Evolutionary conservation across 2,888 invertebrate species (phyloP), one percentile per base, ranked within the genome.

Genomic region (Diaperis boleti): DNA sequence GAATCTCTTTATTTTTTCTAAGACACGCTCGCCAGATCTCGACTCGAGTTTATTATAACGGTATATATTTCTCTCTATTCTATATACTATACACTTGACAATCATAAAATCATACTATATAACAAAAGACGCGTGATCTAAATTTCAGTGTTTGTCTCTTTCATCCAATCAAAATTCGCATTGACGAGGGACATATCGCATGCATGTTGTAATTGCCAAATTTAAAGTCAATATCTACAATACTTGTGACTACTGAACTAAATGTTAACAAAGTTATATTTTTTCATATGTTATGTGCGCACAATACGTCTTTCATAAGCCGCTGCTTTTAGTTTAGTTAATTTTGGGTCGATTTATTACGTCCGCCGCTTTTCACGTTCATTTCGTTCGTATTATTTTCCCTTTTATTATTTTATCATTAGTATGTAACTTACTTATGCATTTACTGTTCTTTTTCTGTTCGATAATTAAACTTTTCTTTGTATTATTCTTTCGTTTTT

Each of bases 191-290:
- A 77, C 77, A 79, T 76, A 76, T 77, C 76, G 78, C 79, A 76
- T 78, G 76, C 76, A 78, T 75, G 76, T 75, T 47, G 29, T 59
- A 26, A 80, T 81, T 87, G 87, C 87, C 87, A 87, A 87, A 87
- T 86, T 79, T 83, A 84, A 86, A 87, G 87, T 87, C 87, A 87
- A 87, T 87, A 87, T 86, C 79, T 82, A 81, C 78, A 79, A 78
- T 74, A 75, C 72, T 74, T 76, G 76, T 80, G 77, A 82, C 82
- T 82, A 84, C 42, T 31, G 56, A 56, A 57, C 47, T 59, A 59
- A 85, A 84, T 85, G 84, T 85, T 85, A 74, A 71, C 67, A 85
- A 84, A 85, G 79, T 37, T 59, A 75, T 78, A 79, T 79, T 79
- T 79, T 79, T 79, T 78, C 45, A 63, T 77, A 59, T 77, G 74